A percentile compares a stretch with the other conserved stretches of the same genome.
phyloP scores from a whole-genome alignment of 2,888 invertebrate species.

The Epinotia demarniana region DNA sequence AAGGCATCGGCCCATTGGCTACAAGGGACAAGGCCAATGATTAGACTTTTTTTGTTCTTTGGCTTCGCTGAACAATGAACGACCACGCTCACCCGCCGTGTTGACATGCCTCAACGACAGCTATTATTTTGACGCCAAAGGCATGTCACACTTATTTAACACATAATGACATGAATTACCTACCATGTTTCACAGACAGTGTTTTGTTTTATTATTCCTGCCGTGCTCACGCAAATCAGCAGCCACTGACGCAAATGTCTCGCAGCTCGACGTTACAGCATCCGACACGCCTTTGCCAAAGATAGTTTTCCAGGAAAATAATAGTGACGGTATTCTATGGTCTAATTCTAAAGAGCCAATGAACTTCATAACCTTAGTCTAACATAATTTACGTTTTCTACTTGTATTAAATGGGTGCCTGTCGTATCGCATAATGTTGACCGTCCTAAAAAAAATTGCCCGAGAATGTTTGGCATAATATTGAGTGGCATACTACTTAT shows the following conservation, averaged over 20 bases:
- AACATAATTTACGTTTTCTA: not conserved
- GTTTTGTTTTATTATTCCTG: constrained; percentile 45
- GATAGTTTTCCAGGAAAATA: constrained; percentile 6
- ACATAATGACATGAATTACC: constrained; percentile 30
- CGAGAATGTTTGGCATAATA: too few species aligned
- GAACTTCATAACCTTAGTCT: constrained; percentile 1
- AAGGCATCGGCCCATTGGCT: constrained; percentile 33
- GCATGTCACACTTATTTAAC: constrained; percentile 30
- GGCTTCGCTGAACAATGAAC: constrained; percentile 33
- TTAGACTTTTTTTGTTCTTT: constrained; percentile 37
- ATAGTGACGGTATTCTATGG: not conserved
- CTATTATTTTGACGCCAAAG: constrained; percentile 13
- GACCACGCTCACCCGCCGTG: constrained; percentile 20
- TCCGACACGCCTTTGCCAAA: constrained; percentile 8
- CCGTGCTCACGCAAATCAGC: constrained; percentile 42
- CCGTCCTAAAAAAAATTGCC: too few species aligned
- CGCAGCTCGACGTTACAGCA: constrained; percentile 19
- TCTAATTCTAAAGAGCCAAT: constrained; percentile 30
- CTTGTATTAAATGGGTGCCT: too few species aligned
- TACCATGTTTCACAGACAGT: constrained; percentile 14
- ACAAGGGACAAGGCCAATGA: constrained; percentile 35
- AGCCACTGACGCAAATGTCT: constrained; percentile 47
- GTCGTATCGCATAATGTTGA: too few species aligned
- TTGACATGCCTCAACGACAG: constrained; percentile 17
- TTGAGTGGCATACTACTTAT: too few species aligned